These are phyloP conservation scores for Linepithema humile DNA, from an alignment of 1,140 invertebrate genomes.

Conservation along the genomic window DNA sequence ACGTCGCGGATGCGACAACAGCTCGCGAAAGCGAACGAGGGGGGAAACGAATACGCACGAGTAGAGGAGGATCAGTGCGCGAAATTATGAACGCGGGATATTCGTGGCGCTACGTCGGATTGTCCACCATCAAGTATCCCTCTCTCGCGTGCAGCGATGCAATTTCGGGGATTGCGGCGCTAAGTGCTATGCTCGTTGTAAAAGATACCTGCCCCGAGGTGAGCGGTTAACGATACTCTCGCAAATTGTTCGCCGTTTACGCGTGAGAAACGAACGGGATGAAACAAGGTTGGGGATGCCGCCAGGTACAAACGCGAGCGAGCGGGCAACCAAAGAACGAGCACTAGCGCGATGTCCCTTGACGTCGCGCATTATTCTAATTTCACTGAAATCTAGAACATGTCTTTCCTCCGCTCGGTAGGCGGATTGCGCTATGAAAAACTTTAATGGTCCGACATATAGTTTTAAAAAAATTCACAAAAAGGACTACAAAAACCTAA, in stretches of 20 bases:
- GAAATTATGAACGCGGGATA: neutral
- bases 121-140: constrained; percentile 35
- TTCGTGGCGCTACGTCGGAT: constrained; percentile 13
- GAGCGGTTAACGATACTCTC: constrained; percentile 62
- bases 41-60: neutral
- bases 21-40: neutral
- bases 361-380: constrained; percentile 12
- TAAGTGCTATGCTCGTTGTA: constrained; percentile 59
- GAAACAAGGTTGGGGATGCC: constrained; percentile 6
- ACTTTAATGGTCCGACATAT: too few species aligned
- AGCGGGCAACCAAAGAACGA: too few species aligned
- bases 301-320: constrained; percentile 7
- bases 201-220: constrained; percentile 47
- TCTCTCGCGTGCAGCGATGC: constrained; percentile 64
- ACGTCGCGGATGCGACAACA: neutral
- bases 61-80: neutral
- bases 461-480: too few species aligned
- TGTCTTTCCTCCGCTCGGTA: neutral
- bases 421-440: too few species aligned
- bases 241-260: constrained; percentile 52
- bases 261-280: constrained; percentile 60
- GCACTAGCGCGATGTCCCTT: neutral
- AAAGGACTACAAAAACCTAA: too few species aligned
- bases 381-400: constrained; percentile 22
- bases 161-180: constrained; percentile 67